Percentiles rank a stretch among this genome's conserved stretches.
phyloP scores from a whole-genome alignment of 2,888 invertebrate genomes.

The Reticulitermes lucifugus region DNA sequence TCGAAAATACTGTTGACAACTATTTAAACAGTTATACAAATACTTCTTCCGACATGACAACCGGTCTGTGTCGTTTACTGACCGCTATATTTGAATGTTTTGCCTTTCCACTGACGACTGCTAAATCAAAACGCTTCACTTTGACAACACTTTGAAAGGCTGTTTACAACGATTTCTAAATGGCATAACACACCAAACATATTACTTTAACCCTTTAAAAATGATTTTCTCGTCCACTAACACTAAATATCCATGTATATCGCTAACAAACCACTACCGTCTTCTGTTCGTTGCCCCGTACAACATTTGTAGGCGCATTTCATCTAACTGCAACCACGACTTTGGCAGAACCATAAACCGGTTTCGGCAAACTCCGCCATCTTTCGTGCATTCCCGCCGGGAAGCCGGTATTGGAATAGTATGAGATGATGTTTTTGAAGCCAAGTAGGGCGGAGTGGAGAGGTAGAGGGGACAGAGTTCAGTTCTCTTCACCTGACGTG shows the following conservation, averaged over 20 bases:
- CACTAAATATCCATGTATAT: slow-evolving; percentile 25
- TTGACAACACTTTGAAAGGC: slow-evolving; percentile 7
- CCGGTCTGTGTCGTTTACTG: background rate
- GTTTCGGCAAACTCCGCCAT: slow-evolving; percentile 42
- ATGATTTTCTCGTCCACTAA: slow-evolving; percentile 6
- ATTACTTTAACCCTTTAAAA: slow-evolving; percentile 17
- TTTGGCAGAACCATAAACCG: slow-evolving; percentile 36
- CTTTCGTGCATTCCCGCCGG: slow-evolving; percentile 28
- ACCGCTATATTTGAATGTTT: background rate
- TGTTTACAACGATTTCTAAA: slow-evolving; percentile 6
- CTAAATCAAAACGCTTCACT: background rate
- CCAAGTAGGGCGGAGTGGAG: slow-evolving; percentile 12
- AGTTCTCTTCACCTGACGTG: slow-evolving; percentile 37
- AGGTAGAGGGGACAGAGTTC: slow-evolving; percentile 26
- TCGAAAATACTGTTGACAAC: slow-evolving; percentile 24
- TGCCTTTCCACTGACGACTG: background rate
- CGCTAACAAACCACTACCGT: slow-evolving; percentile 27
- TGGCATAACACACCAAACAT: slow-evolving; percentile 1
- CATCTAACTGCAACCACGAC: slow-evolving; percentile 41
- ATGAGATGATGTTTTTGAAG: slow-evolving; percentile 26
- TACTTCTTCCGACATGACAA: background rate
- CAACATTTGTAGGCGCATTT: slow-evolving; percentile 46
- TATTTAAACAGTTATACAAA: slow-evolving; percentile 5
- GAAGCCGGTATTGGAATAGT: slow-evolving; percentile 40
- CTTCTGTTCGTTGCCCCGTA: slow-evolving; percentile 37